Conservation (phyloP, 2,888 invertebrate genomes). For the Venusia cambrica region DNA sequence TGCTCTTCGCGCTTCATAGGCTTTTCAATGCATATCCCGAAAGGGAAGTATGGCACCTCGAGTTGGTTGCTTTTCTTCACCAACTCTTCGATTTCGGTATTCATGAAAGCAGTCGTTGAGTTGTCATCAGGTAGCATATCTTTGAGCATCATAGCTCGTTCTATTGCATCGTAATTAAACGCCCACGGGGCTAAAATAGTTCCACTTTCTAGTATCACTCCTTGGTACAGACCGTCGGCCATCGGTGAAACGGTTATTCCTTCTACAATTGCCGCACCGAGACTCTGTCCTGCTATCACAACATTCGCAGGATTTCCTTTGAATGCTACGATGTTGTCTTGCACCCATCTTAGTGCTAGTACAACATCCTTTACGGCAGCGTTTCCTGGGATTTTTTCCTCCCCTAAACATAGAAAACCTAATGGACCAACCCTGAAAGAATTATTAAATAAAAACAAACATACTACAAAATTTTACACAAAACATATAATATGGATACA, state of each 20-base stretch:
- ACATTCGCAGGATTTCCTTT: slow-evolving; percentile 61
- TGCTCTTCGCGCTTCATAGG: slow-evolving; percentile 52
- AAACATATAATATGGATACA: too few species aligned
- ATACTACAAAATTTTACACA: too few species aligned
- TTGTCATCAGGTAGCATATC: slow-evolving; percentile 32
- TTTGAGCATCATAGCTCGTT: slow-evolving; percentile 44
- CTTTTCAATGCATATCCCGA: slow-evolving; percentile 60
- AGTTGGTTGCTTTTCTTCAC: slow-evolving; percentile 43
- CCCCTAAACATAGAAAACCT: slow-evolving; percentile 60
- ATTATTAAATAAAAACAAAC: not conserved
- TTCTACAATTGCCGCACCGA: slow-evolving; percentile 66
- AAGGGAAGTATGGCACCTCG: slow-evolving; percentile 56
- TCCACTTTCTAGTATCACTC: slow-evolving; percentile 66
- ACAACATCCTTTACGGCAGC: slow-evolving; percentile 64
- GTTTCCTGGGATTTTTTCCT: slow-evolving; percentile 63
- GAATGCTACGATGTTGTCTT: slow-evolving; percentile 69
- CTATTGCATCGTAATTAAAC: slow-evolving; percentile 61
- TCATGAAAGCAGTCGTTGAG: slow-evolving; percentile 31
- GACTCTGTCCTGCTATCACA: slow-evolving; percentile 60
- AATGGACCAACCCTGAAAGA: slow-evolving; percentile 53
- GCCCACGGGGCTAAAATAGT: slow-evolving; percentile 62
- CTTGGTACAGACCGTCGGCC: slow-evolving; percentile 55
- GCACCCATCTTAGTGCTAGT: slow-evolving; percentile 61
- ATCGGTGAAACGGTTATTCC: slow-evolving; percentile 50
- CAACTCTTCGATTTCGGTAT: slow-evolving; percentile 41